Evolutionary conservation across 2,797 vertebrate genomes (phyloP).

Genomic region (Xiphorhynchus erythropygius): DNA sequence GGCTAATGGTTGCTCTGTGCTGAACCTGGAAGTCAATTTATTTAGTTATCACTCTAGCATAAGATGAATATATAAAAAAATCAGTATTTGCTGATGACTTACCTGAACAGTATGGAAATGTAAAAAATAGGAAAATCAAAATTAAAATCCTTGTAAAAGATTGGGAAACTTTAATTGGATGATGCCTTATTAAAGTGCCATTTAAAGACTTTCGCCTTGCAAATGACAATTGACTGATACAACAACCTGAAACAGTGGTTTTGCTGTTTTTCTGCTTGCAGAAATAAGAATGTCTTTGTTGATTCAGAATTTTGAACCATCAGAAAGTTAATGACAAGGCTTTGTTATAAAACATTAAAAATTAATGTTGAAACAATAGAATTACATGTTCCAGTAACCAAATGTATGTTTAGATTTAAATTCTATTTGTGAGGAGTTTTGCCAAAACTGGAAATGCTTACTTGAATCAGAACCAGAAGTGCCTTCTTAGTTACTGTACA

Average conservation of each 20-base stretch:
- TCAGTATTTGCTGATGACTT: not conserved
- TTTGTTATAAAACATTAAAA: not conserved
- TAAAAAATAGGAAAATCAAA: not conserved
- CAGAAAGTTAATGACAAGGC: not conserved
- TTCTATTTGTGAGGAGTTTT: not conserved
- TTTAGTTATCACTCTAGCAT: not conserved
- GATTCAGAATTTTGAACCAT: not conserved
- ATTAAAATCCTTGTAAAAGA: not conserved
- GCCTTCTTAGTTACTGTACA: not conserved
- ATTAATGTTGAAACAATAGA: not conserved
- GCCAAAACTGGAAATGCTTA: not conserved
- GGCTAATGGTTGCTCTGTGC: not conserved
- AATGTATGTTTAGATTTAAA: not conserved
- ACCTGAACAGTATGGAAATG: not conserved
- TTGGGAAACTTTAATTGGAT: not conserved
- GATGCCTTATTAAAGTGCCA: not conserved
- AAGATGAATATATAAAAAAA: not conserved
- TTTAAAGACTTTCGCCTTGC: not conserved
- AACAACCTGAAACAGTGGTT: not conserved
- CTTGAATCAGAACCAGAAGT: constrained; percentile 30
- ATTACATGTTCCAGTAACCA: not conserved
- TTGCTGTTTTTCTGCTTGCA: not conserved
- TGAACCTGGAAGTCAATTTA: not conserved
- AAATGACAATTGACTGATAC: not conserved
- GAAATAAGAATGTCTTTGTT: not conserved